Conservation (phyloP, 1,140 invertebrate species). For the Philotrypesis tridentata region DNA sequence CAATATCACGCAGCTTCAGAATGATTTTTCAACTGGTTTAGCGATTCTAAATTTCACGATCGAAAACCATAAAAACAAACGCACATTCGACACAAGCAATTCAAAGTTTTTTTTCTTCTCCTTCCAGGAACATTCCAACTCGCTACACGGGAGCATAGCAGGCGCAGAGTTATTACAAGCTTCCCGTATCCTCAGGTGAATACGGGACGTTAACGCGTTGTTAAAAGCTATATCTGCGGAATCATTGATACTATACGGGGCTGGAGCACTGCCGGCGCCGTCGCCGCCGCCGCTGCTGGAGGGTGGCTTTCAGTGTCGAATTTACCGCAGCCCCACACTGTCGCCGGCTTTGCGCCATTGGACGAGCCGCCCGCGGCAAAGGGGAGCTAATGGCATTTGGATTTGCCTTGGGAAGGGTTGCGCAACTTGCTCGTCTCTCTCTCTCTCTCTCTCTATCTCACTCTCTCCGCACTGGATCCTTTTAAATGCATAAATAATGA, state of each 20-base stretch:
- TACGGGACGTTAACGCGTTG: conserved; percentile 30
- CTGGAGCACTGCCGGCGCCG: background rate
- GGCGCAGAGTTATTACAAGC: too few species aligned
- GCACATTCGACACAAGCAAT: too few species aligned
- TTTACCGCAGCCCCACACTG: conserved; percentile 43
- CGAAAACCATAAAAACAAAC: too few species aligned
- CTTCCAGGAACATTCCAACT: too few species aligned
- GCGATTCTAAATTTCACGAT: too few species aligned
- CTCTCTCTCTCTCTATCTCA: conserved; percentile 8
- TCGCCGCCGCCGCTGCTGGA: conserved; percentile 18
- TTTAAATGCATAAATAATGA: conserved; percentile 69
- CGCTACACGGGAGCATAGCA: background rate
- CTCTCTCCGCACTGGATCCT: conserved; percentile 42
- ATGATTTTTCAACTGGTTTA: too few species aligned
- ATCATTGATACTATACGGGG: conserved; percentile 31
- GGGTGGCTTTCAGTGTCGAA: conserved; percentile 50
- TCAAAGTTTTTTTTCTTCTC: too few species aligned
- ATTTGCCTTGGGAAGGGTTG: conserved; percentile 58
- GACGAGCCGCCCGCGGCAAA: conserved; percentile 20
- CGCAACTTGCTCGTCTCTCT: background rate
- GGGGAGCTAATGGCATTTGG: conserved; percentile 49
- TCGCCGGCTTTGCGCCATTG: conserved; percentile 42
- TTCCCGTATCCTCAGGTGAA: conserved; percentile 36
- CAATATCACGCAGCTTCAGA: too few species aligned
- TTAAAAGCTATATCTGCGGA: conserved; percentile 40